Conservation (phyloP, 64 coral and sea anemone species). For the Montipora cactus region DNA sequence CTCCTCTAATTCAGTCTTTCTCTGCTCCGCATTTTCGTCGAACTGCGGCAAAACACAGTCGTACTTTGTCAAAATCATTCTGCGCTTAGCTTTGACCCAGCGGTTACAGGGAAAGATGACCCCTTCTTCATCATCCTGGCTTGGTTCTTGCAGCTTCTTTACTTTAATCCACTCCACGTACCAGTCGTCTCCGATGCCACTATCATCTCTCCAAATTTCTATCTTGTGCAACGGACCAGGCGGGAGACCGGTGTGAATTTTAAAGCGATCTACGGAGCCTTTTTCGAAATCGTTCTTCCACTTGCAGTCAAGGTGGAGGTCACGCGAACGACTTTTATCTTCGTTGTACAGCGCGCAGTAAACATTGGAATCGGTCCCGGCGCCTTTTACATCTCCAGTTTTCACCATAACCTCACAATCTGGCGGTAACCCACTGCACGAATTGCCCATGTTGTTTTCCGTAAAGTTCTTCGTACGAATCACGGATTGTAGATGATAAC, state of each 20-base stretch:
- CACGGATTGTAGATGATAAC: no score
- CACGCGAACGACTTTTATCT: conserved; percentile 71
- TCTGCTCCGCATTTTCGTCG: conserved; percentile 82
- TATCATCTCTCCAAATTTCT: conserved; percentile 95
- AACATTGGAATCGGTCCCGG: conserved; percentile 95
- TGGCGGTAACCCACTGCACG: conserved; percentile 84
- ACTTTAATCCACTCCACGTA: conserved; percentile 97
- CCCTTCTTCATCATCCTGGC: conserved; percentile 31
- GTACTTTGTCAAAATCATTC: conserved; percentile 77
- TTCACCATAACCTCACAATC: conserved; percentile 90
- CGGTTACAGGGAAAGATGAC: conserved; percentile 93
- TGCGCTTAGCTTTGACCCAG: conserved; percentile 91
- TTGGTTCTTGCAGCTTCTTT: conserved; percentile 16
- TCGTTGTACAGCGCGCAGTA: conserved; percentile 82
- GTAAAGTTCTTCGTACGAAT: neutral
- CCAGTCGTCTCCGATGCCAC: conserved; percentile 92
- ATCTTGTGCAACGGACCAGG: conserved; percentile 89
- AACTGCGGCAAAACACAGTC: conserved; percentile 94
- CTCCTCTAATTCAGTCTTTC: conserved; percentile 84
- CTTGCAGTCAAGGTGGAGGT: conserved; percentile 89
- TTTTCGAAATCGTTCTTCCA: conserved; percentile 99
- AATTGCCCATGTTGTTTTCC: conserved; percentile 74
- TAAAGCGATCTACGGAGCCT: conserved; percentile 90
- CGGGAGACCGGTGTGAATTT: conserved; percentile 69
- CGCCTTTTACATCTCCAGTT: conserved; percentile 95